Conservation (phyloP, 2,888 invertebrate genomes). For the Dysmachus trigonus region DNA sequence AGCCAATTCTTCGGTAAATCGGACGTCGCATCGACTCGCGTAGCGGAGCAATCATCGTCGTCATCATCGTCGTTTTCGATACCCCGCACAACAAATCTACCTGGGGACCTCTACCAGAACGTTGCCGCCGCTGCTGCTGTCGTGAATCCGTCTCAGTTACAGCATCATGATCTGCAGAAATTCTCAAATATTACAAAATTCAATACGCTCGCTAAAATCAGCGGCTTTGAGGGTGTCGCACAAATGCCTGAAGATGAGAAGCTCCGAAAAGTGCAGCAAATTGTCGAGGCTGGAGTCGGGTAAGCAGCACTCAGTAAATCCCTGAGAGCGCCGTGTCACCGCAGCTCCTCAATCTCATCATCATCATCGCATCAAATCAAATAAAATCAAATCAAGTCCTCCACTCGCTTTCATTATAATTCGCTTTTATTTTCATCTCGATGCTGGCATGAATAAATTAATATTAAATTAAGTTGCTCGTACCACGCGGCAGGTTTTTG, state of each 20-base stretch:
- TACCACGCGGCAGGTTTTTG: constrained; percentile 39
- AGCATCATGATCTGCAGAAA: constrained; percentile 1
- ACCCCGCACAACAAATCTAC: constrained; percentile 21
- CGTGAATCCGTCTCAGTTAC: not conserved
- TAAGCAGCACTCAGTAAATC: constrained; percentile 50
- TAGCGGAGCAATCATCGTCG: constrained; percentile 25
- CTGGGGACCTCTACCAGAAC: not conserved
- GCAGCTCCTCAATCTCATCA: not conserved
- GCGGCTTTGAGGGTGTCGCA: constrained; percentile 20
- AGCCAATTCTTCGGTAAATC: not conserved
- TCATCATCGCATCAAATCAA: not conserved
- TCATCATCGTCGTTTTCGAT: constrained; percentile 10
- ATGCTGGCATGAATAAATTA: constrained; percentile 39
- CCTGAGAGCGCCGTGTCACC: not conserved
- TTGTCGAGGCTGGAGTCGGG: constrained; percentile 62
- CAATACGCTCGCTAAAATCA: constrained; percentile 32
- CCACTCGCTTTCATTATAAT: not conserved
- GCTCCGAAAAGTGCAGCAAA: constrained; percentile 59
- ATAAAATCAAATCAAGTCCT: too few species aligned
- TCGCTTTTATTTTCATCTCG: constrained; percentile 33
- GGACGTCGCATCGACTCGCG: not conserved
- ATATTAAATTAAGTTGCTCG: constrained; percentile 18
- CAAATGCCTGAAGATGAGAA: constrained; percentile 59
- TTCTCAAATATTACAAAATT: constrained; percentile 24
- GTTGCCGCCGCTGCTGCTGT: not conserved